Percentiles rank a stretch among this genome's conserved stretches.
These are phyloP conservation scores for Paratilapia polleni DNA, from an alignment of 2,113 vertebrate genomes.

Conservation along the genomic window DNA sequence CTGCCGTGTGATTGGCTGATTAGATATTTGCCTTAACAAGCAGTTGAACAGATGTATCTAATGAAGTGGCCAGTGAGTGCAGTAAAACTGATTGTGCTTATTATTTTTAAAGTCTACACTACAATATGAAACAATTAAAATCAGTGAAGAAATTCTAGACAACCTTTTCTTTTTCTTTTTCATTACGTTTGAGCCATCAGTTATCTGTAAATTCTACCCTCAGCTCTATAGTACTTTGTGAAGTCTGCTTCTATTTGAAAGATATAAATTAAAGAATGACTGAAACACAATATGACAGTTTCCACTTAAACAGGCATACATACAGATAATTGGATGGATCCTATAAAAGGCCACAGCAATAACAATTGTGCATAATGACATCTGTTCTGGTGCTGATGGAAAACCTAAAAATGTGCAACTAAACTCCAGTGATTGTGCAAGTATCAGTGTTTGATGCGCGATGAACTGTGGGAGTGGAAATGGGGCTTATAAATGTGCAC, in stretches of 20 bases:
- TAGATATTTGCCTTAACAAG: not conserved
- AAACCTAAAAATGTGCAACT: not conserved
- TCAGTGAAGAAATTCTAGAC: not conserved
- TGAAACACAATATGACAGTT: not conserved
- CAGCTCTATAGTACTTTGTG: not conserved
- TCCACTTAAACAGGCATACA: not conserved
- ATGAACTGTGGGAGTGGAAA: not conserved
- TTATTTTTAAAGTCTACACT: too few relatives aligned
- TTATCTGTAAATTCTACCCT: not conserved
- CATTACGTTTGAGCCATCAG: not conserved
- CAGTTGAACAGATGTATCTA: not conserved
- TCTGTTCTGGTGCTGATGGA: not conserved
- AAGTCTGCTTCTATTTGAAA: not conserved
- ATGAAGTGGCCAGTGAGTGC: not conserved
- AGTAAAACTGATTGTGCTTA: too few relatives aligned
- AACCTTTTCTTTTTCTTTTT: not conserved
- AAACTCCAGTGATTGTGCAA: not conserved
- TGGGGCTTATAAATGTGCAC: not conserved
- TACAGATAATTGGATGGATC: not conserved
- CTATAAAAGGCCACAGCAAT: not conserved
- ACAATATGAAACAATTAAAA: too few relatives aligned
- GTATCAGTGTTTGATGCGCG: not conserved
- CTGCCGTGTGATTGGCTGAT: not conserved
- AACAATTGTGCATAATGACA: not conserved
- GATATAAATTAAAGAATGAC: not conserved